These are phyloP conservation scores for Pica pica DNA, from an alignment of 2,113 vertebrate genomes.

Conservation along the genomic window DNA sequence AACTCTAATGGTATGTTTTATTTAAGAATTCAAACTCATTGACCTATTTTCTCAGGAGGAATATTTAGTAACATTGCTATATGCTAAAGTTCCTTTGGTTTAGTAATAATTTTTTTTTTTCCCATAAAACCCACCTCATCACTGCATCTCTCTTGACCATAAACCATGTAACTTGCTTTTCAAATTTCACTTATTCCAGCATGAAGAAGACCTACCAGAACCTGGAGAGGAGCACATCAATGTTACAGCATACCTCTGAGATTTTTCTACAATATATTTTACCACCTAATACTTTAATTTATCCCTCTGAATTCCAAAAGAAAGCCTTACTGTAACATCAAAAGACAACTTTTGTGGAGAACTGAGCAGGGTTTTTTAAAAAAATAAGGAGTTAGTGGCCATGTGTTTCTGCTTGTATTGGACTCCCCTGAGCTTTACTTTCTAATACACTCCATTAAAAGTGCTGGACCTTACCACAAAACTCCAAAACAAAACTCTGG, in stretches of 20 bases:
- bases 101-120: background rate
- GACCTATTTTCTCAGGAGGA: background rate
- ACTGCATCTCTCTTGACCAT: background rate
- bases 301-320: background rate
- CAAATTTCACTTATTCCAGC: background rate
- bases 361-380: background rate
- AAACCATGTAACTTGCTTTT: background rate
- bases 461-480: background rate
- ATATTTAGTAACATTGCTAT: background rate
- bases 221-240: background rate
- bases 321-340: background rate
- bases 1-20: background rate
- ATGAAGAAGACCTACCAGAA: background rate
- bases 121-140: background rate
- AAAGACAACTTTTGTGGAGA: background rate
- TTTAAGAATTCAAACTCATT: background rate
- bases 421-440: background rate
- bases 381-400: background rate
- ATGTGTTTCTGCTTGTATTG: background rate
- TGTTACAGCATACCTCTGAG: background rate
- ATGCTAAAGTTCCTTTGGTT: background rate
- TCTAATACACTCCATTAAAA: background rate
- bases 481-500: background rate
- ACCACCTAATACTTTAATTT: background rate
- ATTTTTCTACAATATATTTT: background rate